Evolutionary conservation across 1,140 invertebrate species (phyloP), one percentile per base, ranked within the genome.

Genomic region (Heliconius hewitsoni): DNA sequence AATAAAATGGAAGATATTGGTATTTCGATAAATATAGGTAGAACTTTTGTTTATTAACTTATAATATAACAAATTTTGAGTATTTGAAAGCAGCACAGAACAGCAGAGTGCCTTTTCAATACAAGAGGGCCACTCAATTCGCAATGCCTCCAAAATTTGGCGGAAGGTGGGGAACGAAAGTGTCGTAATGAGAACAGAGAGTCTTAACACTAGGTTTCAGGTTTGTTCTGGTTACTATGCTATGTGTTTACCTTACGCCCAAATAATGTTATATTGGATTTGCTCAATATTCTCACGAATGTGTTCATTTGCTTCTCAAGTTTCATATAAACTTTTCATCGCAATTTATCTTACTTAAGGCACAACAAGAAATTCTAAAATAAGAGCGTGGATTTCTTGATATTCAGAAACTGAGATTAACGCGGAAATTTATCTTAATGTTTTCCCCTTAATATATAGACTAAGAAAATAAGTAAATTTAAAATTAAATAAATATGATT

Each of bases 21-120:
- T 46, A 1, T 16, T 46, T 46, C 16, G 0, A 3, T 46, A 46
- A 13, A 16, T 16, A 16, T 46, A 13, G 83, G 78, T 77, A 82
- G 83, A 81, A 74, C 81, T 16, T 46, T 46, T 46, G 42, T 16
- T 46, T 46, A 46, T 46, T 46, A 46, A 46, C 42, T 11, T 46
- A 84, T 13, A 80, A 83, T 42, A 71, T 71, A 77, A 81, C 82
- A 4, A 27, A 73, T 46, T 18, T 11, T 76, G 66, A 9, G 37
- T 75, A 23, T 72, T 30, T 30, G 30, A 2, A 30, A 30, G 30
- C 2, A 30, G 30, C 30, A 30, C 30, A 30, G 30, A 30, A 30
- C 30, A 30, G 30, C 30, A 30, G 30, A 30, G 30, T 30, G 30
- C 30, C 30, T 30, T 30, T 2, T 1, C 30, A 30, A 37, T 6